These are phyloP conservation scores for Eulithis prunata DNA, from an alignment of 2,888 invertebrate genomes.

Conservation along the genomic window DNA sequence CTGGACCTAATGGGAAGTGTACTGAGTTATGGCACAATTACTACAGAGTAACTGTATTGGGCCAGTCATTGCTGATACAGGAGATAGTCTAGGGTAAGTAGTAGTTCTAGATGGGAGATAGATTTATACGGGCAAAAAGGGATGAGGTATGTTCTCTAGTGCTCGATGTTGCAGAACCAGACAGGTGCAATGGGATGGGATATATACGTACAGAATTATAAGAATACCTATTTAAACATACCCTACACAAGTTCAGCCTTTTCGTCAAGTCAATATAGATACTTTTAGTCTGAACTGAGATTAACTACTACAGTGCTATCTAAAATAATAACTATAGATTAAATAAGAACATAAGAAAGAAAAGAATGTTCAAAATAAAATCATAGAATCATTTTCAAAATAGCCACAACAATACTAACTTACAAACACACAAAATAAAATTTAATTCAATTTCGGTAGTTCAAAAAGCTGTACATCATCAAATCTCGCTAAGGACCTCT, in stretches of 20 bases:
- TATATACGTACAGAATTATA: too few species aligned
- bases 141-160: not conserved
- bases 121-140: not conserved
- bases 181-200: not conserved
- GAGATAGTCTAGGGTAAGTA: conserved; percentile 4
- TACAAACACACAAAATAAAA: not conserved
- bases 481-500: conserved; percentile 65
- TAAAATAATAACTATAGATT: too few species aligned
- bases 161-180: not conserved
- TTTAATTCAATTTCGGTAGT: not conserved
- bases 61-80: conserved; percentile 7
- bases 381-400: not conserved
- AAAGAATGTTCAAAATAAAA: not conserved
- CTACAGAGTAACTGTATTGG: conserved; percentile 28
- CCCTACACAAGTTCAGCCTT: too few species aligned
- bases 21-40: conserved; percentile 55
- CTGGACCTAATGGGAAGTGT: conserved; percentile 44
- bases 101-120: conserved; percentile 6
- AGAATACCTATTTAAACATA: too few species aligned
- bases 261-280: too few species aligned
- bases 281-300: too few species aligned
- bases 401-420: not conserved
- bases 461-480: conserved; percentile 25
- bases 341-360: too few species aligned
- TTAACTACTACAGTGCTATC: too few species aligned